Conservation (phyloP, 2,113 vertebrate species). For the Grus americana region DNA sequence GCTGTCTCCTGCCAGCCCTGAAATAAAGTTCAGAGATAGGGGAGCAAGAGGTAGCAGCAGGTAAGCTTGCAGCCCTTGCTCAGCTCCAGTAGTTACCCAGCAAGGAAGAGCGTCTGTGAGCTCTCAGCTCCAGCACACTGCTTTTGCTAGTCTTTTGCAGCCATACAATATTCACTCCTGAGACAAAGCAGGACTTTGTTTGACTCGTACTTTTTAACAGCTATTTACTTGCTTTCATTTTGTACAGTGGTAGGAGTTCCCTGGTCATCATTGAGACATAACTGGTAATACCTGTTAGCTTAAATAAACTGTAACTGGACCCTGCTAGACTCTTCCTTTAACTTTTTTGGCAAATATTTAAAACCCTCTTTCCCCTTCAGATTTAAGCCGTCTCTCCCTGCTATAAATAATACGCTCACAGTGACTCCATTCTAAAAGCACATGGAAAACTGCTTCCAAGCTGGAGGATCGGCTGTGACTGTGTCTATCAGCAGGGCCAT, state of each 20-base stretch:
- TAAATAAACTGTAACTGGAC: not conserved
- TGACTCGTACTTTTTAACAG: not conserved
- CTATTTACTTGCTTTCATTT: not conserved
- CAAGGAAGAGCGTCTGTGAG: not conserved
- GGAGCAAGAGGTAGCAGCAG: not conserved
- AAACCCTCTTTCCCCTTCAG: not conserved
- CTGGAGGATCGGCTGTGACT: not conserved
- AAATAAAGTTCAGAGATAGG: not conserved
- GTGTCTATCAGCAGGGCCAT: not conserved
- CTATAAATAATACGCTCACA: not conserved
- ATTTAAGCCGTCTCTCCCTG: not conserved
- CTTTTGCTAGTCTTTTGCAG: not conserved
- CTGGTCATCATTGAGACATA: not conserved
- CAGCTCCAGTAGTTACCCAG: not conserved
- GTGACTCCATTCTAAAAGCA: not conserved
- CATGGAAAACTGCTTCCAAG: not conserved
- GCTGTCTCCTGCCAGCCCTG: not conserved
- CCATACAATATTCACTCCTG: not conserved
- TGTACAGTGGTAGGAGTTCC: not conserved
- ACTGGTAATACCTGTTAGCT: not conserved
- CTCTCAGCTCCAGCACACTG: not conserved
- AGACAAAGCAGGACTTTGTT: not conserved
- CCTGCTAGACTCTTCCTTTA: not conserved
- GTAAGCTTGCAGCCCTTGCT: rapidly evolving
- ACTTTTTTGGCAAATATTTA: not conserved